phyloP scores from a whole-genome alignment of 2,113 vertebrate species.

The Chloropsis hardwickii region DNA sequence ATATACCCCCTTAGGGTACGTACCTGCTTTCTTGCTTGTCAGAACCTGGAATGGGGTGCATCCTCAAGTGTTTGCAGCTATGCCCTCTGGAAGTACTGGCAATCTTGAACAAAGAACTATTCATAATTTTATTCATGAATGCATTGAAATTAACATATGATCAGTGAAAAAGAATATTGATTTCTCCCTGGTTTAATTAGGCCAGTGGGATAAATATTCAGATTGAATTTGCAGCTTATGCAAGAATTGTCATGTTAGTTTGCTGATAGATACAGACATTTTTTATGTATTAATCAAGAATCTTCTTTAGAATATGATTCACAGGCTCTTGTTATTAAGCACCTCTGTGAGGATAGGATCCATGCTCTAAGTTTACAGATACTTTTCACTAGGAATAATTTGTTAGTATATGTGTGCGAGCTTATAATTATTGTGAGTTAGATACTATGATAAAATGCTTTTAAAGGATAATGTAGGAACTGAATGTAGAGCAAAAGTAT shows the following conservation, averaged over 20 bases:
- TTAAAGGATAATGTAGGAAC: background rate
- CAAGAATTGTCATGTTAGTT: background rate
- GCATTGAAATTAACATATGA: background rate
- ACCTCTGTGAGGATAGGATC: conserved; percentile 16
- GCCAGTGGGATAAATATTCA: background rate
- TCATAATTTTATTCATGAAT: background rate
- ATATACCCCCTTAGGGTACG: fast-evolving
- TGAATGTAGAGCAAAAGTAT: background rate
- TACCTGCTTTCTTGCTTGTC: background rate
- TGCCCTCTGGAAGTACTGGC: background rate
- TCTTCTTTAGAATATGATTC: background rate
- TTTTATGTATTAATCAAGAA: background rate
- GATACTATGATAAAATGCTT: background rate
- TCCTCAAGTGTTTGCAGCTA: background rate
- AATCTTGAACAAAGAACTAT: background rate
- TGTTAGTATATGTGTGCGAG: background rate
- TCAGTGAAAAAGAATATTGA: background rate
- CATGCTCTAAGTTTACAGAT: background rate
- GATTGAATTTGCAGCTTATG: background rate
- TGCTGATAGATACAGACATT: background rate
- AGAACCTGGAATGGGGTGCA: background rate
- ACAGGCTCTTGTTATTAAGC: background rate
- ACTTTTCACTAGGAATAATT: background rate
- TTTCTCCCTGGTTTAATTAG: background rate
- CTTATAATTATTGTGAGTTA: background rate